Conservation (phyloP, 92 coral and sea anemone genomes). For the Isaurus tuberculatus region DNA sequence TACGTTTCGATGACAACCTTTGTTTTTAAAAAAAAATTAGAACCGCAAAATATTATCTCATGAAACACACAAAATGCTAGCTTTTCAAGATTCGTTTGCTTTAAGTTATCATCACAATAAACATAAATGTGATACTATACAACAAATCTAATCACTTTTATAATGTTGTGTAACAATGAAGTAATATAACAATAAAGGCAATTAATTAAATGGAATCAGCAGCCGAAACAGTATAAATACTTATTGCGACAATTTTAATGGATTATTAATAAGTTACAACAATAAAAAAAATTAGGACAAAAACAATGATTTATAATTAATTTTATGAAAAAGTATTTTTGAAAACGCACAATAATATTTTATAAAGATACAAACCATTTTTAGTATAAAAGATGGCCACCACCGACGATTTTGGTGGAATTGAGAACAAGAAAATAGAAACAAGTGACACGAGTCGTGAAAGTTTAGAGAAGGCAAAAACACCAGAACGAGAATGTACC, state of each 20-base stretch:
- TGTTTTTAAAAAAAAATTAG: too few species aligned
- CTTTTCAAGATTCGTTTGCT: too few species aligned
- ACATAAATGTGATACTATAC: too few species aligned
- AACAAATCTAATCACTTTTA: too few species aligned
- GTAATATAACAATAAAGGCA: too few species aligned
- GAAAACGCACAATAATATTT: background rate
- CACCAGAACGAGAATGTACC: constrained; percentile 7
- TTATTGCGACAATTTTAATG: background rate
- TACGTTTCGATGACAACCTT: too few species aligned
- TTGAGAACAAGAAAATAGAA: background rate
- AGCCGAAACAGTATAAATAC: background rate
- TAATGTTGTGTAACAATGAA: too few species aligned
- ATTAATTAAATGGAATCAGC: too few species aligned
- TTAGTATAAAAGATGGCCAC: constrained; percentile 7
- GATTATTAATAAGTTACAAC: background rate
- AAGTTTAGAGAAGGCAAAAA: background rate
- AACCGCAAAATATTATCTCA: too few species aligned
- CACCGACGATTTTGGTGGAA: background rate
- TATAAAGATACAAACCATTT: background rate
- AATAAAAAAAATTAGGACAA: background rate
- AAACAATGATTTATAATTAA: background rate
- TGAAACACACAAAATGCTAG: too few species aligned
- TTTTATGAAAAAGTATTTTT: background rate
- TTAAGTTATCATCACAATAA: too few species aligned
- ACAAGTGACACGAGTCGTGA: background rate